A percentile compares a stretch with the other conserved stretches of the same genome.
Evolutionary conservation across 2,113 vertebrate genomes (phyloP).

Genomic region (Podarcis raffonei): DNA sequence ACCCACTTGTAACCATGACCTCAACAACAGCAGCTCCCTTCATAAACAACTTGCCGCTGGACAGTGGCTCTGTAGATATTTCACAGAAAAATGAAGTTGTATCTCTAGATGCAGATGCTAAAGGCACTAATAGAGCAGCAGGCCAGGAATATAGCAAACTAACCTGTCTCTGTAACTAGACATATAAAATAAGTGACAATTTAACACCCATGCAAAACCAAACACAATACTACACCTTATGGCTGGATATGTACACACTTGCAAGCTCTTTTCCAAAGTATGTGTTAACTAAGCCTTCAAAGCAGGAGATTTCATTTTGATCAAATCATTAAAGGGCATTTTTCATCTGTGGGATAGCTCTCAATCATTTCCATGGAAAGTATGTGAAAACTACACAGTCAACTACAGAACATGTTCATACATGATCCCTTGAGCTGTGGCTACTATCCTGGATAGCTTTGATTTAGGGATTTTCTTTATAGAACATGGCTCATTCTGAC

Average conservation of each 20-base stretch:
- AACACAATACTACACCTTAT: neutral
- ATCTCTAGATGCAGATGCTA: neutral
- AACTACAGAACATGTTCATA: neutral
- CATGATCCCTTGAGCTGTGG: neutral
- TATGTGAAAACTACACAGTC: neutral
- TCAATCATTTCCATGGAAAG: neutral
- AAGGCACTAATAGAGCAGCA: neutral
- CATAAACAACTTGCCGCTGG: neutral
- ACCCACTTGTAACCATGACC: neutral
- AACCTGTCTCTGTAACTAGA: neutral
- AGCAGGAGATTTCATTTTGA: fast-evolving
- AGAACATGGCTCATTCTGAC: neutral
- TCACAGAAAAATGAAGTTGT: neutral
- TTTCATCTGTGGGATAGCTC: neutral
- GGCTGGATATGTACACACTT: neutral
- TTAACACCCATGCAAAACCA: neutral
- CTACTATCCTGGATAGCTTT: neutral
- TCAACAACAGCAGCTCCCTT: neutral
- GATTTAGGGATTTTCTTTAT: neutral
- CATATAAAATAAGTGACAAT: neutral
- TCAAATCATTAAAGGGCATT: neutral
- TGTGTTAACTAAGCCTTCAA: neutral
- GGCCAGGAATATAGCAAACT: neutral
- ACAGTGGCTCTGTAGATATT: neutral
- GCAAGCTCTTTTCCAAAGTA: neutral